Percentiles rank a stretch among this genome's conserved stretches.
Evolutionary conservation across 2,888 invertebrate species (phyloP).

Genomic region (Nomada fucata): DNA sequence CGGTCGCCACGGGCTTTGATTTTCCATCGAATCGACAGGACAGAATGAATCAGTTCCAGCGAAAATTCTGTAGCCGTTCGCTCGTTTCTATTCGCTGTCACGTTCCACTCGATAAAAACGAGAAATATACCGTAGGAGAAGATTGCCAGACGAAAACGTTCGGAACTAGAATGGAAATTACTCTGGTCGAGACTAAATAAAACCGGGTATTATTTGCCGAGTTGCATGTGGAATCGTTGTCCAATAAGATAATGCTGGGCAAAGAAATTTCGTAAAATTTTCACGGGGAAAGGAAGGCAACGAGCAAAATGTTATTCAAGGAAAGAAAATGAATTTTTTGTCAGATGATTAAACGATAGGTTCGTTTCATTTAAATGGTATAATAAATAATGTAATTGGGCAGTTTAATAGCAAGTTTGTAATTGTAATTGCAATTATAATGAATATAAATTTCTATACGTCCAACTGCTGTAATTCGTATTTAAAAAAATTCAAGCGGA

Average conservation of each 20-base stretch:
- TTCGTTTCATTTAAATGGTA: no score
- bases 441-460: no score
- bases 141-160: not conserved
- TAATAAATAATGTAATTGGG: no score
- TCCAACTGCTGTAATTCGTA: no score
- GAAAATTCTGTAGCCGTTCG: slow-evolving; percentile 5
- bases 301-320: no score
- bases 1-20: not conserved
- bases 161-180: slow-evolving; percentile 2
- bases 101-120: slow-evolving; percentile 3
- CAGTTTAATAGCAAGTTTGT: no score
- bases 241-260: not conserved
- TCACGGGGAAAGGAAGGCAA: no score
- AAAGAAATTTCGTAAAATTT: not conserved
- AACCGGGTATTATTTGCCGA: not conserved
- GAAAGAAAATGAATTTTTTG: no score
- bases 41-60: slow-evolving; percentile 34
- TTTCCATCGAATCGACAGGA: slow-evolving; percentile 17
- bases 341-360: no score
- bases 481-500: no score
- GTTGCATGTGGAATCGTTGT: not conserved
- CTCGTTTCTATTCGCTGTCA: slow-evolving; percentile 7
- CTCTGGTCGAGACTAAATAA: not conserved
- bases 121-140: not conserved
- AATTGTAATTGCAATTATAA: no score